A percentile compares a stretch with the other conserved stretches of the same genome.
Conservation (phyloP, 2,113 vertebrate genomes). For the Theristicus caerulescens region DNA sequence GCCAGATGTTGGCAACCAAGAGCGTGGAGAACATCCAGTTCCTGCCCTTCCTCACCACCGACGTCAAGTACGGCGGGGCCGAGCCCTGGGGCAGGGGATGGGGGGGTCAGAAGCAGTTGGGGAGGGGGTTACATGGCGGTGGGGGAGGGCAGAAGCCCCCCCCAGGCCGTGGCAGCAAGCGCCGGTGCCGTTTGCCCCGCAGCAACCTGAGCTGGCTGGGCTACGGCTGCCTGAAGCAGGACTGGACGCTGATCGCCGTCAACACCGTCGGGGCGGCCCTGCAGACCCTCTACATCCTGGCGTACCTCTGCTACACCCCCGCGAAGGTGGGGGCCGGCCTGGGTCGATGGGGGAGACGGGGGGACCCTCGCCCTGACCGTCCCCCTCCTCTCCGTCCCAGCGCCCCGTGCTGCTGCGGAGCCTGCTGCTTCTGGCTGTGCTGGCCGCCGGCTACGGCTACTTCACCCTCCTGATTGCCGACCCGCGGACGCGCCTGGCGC, state of each 20-base stretch:
- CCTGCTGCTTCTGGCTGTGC: conserved; percentile 59
- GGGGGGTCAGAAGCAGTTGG: not conserved
- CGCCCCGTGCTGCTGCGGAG: conserved; percentile 63
- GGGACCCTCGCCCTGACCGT: not conserved
- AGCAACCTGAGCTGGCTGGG: conserved; percentile 94
- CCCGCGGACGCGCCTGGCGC: conserved; percentile 56
- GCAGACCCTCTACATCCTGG: conserved; percentile 84
- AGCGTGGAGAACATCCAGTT: conserved; percentile 90
- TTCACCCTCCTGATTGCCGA: conserved; percentile 75
- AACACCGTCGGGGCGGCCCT: conserved; percentile 84
- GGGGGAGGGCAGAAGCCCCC: not conserved
- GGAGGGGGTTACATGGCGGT: not conserved
- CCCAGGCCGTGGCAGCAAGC: not conserved
- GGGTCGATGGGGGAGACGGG: fast-evolving
- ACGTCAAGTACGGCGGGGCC: conserved; percentile 80
- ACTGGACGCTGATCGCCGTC: conserved; percentile 81
- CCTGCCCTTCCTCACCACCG: conserved; percentile 91
- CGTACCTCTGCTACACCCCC: conserved; percentile 82
- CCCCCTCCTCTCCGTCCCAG: conserved; percentile 68
- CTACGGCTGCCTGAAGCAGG: conserved; percentile 86
- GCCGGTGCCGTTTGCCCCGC: not conserved
- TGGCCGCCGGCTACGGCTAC: conserved; percentile 79
- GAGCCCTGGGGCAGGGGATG: not conserved
- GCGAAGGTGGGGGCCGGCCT: conserved; percentile 74
- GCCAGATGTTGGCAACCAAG: conserved; percentile 80